These are phyloP conservation scores for Danio jaintianensis DNA, from an alignment of 2,797 vertebrate species.

Conservation along the genomic window DNA sequence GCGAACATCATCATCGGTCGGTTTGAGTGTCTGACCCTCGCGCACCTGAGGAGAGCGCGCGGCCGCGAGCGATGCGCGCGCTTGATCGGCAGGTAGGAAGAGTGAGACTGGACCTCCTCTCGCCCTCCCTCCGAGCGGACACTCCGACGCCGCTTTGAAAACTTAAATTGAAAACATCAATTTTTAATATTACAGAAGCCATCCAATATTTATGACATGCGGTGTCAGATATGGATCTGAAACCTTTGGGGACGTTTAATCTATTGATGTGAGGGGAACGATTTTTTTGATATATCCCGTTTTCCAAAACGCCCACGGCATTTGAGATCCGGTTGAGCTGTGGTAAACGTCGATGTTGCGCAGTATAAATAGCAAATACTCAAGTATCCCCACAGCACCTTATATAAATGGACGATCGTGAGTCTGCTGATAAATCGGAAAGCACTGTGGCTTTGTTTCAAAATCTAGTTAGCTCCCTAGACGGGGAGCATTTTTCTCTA, in stretches of 20 bases:
- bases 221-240: constrained; percentile 46
- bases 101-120: constrained; percentile 19
- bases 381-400: not conserved
- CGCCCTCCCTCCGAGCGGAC: constrained; percentile 30
- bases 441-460: not conserved
- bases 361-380: constrained; percentile 3
- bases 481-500: not conserved
- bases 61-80: constrained; percentile 27
- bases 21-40: constrained; percentile 15
- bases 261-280: constrained; percentile 31
- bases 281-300: constrained; percentile 31
- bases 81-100: constrained; percentile 37
- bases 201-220: constrained; percentile 35
- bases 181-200: constrained; percentile 44
- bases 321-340: constrained; percentile 15
- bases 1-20: constrained; percentile 8
- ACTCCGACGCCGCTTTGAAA: constrained; percentile 42
- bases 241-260: constrained; percentile 47
- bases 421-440: constrained; percentile 10
- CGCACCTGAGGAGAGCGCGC: constrained; percentile 44
- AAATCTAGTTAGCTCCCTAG: constrained; percentile 2
- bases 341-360: not conserved
- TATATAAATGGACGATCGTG: not conserved
- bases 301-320: constrained; percentile 32
- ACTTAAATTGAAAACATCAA: constrained; percentile 43